These are phyloP conservation scores for Onychomys leucogaster DNA, from an alignment of 2,797 vertebrate genomes.

Conservation along the genomic window DNA sequence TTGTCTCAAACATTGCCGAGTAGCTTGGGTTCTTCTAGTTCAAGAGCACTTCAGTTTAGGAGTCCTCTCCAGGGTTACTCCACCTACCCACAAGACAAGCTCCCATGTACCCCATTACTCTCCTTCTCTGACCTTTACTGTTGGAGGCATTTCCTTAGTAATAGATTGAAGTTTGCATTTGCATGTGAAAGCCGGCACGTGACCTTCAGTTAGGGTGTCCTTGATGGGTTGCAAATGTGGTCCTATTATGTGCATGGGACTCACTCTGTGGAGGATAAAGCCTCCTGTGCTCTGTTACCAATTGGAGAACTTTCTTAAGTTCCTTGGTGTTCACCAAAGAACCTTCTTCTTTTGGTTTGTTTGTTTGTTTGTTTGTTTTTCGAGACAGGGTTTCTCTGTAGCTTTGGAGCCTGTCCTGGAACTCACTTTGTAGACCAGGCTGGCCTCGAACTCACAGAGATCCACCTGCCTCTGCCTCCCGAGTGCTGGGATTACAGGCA, in stretches of 20 bases:
- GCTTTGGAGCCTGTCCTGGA: too few species aligned
- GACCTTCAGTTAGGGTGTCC: neutral
- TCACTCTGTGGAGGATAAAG: neutral
- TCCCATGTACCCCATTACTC: neutral
- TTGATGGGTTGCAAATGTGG: neutral
- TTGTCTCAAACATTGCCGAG: neutral
- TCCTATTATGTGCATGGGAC: neutral
- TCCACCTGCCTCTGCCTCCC: too few species aligned
- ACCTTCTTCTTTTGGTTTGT: constrained; percentile 38
- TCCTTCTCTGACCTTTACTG: neutral
- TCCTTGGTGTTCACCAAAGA: constrained; percentile 15
- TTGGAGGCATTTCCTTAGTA: neutral
- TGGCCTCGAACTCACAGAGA: too few species aligned
- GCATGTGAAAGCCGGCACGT: neutral
- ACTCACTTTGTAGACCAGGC: too few species aligned
- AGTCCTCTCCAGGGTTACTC: neutral
- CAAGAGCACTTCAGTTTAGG: neutral
- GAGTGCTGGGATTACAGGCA: too few species aligned
- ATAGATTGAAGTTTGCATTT: neutral
- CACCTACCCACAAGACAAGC: neutral
- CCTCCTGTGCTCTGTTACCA: neutral
- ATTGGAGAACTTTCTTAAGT: neutral
- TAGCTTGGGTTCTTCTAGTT: neutral
- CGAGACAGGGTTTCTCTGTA: too few species aligned
- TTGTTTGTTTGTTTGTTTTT: too few species aligned